These are phyloP conservation scores for Recurvirostra avosetta DNA, from an alignment of 2,113 vertebrate species.

Conservation along the genomic window DNA sequence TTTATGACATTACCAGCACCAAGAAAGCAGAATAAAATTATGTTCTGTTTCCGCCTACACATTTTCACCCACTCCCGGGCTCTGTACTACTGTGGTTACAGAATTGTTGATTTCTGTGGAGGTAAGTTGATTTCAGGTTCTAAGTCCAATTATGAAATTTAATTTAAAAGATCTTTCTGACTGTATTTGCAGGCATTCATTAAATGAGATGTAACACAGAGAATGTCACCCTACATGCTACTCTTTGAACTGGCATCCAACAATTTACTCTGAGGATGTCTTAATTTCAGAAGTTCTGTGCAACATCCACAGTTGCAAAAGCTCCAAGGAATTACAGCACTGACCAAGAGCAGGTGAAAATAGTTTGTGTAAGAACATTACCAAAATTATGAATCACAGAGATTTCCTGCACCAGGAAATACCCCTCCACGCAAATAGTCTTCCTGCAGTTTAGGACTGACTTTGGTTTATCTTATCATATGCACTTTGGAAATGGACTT, in stretches of 20 bases:
- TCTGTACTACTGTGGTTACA: background rate
- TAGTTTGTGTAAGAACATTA: background rate
- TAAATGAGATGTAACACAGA: background rate
- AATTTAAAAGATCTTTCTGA: constrained; percentile 13
- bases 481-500: background rate
- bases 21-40: constrained; percentile 45
- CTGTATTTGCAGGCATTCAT: background rate
- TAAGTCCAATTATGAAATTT: constrained; percentile 12
- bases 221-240: background rate
- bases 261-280: background rate
- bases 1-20: constrained; percentile 52
- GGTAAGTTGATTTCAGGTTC: constrained; percentile 14
- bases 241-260: background rate
- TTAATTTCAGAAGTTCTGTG: background rate
- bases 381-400: background rate
- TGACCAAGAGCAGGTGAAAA: background rate
- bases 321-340: background rate
- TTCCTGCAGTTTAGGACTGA: background rate
- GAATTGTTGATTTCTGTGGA: constrained; percentile 9
- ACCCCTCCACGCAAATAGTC: background rate
- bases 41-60: constrained; percentile 19
- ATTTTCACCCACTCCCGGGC: constrained; percentile 2
- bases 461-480: background rate
- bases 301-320: background rate
- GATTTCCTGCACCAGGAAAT: background rate